Evolutionary conservation across 2,113 vertebrate genomes (phyloP).

Genomic region (Leucopsar rothschildi): DNA sequence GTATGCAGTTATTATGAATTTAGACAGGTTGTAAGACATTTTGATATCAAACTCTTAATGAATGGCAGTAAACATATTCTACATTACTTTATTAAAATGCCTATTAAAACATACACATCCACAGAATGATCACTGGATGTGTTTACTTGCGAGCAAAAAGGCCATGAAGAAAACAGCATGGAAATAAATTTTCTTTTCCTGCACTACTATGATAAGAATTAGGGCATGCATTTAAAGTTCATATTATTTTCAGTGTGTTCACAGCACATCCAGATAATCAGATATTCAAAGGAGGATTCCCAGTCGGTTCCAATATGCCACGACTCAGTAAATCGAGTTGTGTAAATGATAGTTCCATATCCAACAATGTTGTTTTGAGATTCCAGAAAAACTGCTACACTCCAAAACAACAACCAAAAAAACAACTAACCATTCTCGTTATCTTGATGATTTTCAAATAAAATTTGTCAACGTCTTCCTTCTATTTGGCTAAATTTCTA

Average conservation of each 20-base stretch:
- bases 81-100: constrained; percentile 63
- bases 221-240: constrained; percentile 45
- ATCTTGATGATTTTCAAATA: not conserved
- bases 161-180: constrained; percentile 56
- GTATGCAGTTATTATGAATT: constrained; percentile 63
- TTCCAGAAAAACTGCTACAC: not conserved
- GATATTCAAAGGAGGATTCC: constrained; percentile 43
- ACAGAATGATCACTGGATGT: constrained; percentile 49
- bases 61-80: constrained; percentile 62
- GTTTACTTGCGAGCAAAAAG: constrained; percentile 43
- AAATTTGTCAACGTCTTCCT: not conserved
- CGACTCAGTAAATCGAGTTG: not conserved
- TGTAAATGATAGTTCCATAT: not conserved
- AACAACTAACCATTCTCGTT: not conserved
- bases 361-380: not conserved
- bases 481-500: not conserved
- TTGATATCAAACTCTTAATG: constrained; percentile 62
- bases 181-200: constrained; percentile 56
- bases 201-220: constrained; percentile 57
- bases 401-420: not conserved
- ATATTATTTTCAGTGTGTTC: constrained; percentile 36
- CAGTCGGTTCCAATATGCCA: not conserved
- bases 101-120: constrained; percentile 59
- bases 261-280: constrained; percentile 51
- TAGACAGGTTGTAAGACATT: constrained; percentile 70